Conservation (phyloP, 2,113 vertebrate species). For the Ceuthmochares aereus region DNA sequence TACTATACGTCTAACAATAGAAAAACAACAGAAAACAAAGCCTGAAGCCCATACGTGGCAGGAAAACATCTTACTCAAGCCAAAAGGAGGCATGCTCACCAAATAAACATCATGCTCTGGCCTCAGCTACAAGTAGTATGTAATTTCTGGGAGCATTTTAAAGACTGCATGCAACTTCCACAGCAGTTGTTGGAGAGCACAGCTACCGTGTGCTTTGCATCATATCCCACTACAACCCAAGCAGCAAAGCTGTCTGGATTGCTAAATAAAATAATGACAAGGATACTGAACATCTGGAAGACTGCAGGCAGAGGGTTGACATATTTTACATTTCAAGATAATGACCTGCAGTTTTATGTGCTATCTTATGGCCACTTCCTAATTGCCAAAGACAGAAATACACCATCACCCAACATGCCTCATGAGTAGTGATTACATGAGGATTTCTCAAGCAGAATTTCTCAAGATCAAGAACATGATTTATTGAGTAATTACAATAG, state of each 20-base stretch:
- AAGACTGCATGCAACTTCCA: neutral
- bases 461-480: neutral
- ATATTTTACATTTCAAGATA: neutral
- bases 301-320: neutral
- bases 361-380: neutral
- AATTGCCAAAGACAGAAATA: neutral
- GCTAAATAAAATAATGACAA: neutral
- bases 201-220: neutral
- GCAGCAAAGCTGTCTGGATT: neutral
- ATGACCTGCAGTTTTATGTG: neutral
- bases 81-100: neutral
- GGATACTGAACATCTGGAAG: neutral
- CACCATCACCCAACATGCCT: neutral
- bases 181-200: neutral
- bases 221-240: neutral
- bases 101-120: neutral
- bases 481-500: neutral
- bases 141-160: neutral
- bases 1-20: neutral
- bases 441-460: neutral
- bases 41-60: neutral
- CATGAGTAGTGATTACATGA: neutral
- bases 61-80: neutral
- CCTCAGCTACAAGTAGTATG: neutral
- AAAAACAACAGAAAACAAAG: constrained; percentile 12